Percentiles rank a stretch among this genome's conserved stretches.
These are phyloP conservation scores for Cervus canadensis DNA, from an alignment of 2,113 vertebrate genomes.

Conservation along the genomic window DNA sequence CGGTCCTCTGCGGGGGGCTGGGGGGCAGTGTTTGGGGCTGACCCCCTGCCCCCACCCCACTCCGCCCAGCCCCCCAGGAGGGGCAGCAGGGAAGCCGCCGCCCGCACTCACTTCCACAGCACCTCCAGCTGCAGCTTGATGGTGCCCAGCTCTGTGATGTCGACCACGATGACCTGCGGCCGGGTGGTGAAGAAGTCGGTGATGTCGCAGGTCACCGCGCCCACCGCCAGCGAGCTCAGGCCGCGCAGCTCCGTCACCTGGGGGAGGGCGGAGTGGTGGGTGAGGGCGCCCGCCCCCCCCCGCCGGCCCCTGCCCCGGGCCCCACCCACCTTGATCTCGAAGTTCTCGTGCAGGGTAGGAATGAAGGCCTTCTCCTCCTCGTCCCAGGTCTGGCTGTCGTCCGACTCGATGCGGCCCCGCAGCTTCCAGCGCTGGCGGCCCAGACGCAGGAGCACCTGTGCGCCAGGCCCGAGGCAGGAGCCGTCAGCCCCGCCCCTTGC, in stretches of 20 bases:
- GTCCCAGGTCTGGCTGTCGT: slow-evolving; percentile 95
- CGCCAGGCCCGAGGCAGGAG: rapidly evolving
- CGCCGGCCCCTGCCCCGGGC: rapidly evolving
- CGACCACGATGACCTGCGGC: too few species aligned
- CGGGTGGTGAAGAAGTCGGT: too few species aligned
- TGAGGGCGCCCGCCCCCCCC: not conserved
- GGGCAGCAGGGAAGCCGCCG: not conserved
- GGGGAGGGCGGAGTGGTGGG: not conserved
- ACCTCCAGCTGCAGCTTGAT: too few species aligned
- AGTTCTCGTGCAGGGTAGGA: slow-evolving; percentile 90
- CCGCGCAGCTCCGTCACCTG: too few species aligned
- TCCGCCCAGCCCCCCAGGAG: too few species aligned
- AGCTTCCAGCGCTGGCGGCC: slow-evolving; percentile 94
- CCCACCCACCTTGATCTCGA: slow-evolving; percentile 91
- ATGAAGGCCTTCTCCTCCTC: slow-evolving; percentile 93
- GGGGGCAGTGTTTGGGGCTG: not conserved
- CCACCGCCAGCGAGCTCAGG: too few species aligned
- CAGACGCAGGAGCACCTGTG: slow-evolving; percentile 90
- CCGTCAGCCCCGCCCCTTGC: not conserved
- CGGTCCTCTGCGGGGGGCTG: not conserved
- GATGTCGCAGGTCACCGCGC: too few species aligned
- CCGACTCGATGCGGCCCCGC: slow-evolving; percentile 90
- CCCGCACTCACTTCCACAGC: too few species aligned
- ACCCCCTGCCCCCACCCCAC: not conserved
- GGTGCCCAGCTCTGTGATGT: too few species aligned